Conservation (phyloP, 1,140 invertebrate genomes). For the Orussus abietinus region DNA sequence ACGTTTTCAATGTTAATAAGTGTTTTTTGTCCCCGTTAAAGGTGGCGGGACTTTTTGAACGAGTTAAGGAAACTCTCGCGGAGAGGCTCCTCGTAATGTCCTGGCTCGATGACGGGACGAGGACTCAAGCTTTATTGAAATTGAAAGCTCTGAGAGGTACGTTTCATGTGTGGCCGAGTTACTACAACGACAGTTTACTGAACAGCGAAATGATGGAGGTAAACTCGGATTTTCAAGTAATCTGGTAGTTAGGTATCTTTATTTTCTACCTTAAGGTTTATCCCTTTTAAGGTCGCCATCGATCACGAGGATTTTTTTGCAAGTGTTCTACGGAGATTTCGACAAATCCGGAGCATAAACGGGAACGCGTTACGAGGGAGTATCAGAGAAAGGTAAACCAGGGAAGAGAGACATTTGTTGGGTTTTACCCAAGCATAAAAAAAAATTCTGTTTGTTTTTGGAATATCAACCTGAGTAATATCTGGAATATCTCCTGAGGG, state of each 20-base stretch:
- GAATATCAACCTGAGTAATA: no score
- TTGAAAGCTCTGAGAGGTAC: conserved; percentile 55
- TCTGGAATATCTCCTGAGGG: no score
- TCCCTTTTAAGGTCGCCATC: conserved; percentile 45
- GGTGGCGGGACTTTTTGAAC: conserved; percentile 52
- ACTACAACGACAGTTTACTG: conserved; percentile 44
- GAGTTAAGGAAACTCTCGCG: conserved; percentile 60
- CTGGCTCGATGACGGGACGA: conserved; percentile 65
- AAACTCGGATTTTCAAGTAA: conserved; percentile 16
- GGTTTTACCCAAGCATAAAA: no score
- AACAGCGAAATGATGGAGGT: conserved; percentile 40
- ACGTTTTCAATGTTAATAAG: no score
- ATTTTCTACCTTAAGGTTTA: background rate
- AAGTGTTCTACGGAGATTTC: conserved; percentile 52
- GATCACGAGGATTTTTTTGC: conserved; percentile 59
- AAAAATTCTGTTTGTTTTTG: no score
- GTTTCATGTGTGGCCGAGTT: conserved; percentile 53
- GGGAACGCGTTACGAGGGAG: conserved; percentile 29
- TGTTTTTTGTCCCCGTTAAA: no score
- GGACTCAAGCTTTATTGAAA: conserved; percentile 57
- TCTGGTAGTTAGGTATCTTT: conserved; percentile 4
- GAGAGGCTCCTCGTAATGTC: conserved; percentile 56
- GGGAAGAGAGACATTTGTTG: no score
- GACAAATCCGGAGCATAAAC: conserved; percentile 40
- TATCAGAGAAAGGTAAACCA: conserved; percentile 32